Percentiles rank a stretch among this genome's conserved stretches.
Evolutionary conservation across 2,888 invertebrate genomes (phyloP).

Genomic region (Diplazon laetatorius): DNA sequence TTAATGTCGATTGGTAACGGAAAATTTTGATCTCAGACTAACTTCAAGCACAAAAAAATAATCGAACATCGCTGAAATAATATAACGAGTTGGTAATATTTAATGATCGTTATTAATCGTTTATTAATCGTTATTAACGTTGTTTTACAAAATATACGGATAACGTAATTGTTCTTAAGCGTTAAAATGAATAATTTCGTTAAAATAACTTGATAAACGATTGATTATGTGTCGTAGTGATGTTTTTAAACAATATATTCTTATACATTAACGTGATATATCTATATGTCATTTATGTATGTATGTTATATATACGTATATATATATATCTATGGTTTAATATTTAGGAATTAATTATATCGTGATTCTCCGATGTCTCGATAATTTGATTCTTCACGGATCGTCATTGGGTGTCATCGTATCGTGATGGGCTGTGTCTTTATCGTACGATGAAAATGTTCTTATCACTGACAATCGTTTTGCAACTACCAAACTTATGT

Average conservation of each 20-base stretch:
- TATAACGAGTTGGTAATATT: conserved; percentile 13
- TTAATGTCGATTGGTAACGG: conserved; percentile 9
- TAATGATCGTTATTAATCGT: conserved; percentile 69
- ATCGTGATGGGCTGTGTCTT: conserved; percentile 55
- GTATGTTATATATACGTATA: too few relatives aligned
- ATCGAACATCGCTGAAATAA: conserved; percentile 30
- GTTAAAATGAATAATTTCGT: conserved; percentile 69
- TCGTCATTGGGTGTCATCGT: conserved; percentile 13
- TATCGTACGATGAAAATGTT: conserved; percentile 55
- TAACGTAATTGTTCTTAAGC: conserved; percentile 76
- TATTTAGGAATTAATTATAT: conserved; percentile 52
- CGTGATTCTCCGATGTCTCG: conserved; percentile 29
- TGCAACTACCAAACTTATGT: conserved; percentile 1
- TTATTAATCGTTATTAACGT: conserved; percentile 76
- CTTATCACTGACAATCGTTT: conserved; percentile 37
- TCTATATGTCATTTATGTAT: conserved; percentile 1
- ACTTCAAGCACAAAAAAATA: conserved; percentile 32
- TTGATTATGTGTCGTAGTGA: conserved; percentile 65
- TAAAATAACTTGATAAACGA: conserved; percentile 64
- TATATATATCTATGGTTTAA: conserved; percentile 35
- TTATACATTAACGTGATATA: conserved; percentile 59
- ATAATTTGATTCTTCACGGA: conserved; percentile 19
- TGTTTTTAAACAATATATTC: conserved; percentile 67
- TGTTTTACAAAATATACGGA: conserved; percentile 79
- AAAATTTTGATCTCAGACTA: conserved; percentile 54